These are phyloP conservation scores for Rutpela maculata DNA, from an alignment of 2,888 invertebrate species.

Conservation along the genomic window DNA sequence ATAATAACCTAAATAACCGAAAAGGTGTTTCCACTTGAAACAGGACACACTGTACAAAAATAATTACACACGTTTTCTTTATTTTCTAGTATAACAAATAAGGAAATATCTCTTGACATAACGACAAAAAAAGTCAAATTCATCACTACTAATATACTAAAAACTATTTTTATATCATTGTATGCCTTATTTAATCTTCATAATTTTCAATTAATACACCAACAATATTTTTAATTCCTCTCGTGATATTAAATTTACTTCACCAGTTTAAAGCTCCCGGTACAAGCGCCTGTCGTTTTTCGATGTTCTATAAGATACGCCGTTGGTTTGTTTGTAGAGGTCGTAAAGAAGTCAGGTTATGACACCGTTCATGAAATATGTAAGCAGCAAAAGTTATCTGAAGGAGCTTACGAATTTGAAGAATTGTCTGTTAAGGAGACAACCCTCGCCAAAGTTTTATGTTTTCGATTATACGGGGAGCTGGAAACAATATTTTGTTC, in stretches of 20 bases:
- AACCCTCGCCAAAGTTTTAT: constrained; percentile 35
- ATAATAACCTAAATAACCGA: too few species aligned
- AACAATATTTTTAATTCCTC: neutral
- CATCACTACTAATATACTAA: too few species aligned
- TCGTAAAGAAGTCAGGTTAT: constrained; percentile 63
- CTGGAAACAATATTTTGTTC: constrained; percentile 18
- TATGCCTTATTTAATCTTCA: too few species aligned
- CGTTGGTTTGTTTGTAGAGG: constrained; percentile 57
- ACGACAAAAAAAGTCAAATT: too few species aligned
- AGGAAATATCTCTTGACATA: too few species aligned
- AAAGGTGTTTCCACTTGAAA: too few species aligned
- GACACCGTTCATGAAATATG: constrained; percentile 65
- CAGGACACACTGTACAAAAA: too few species aligned
- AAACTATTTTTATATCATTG: too few species aligned
- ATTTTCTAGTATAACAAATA: too few species aligned
- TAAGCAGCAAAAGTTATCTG: constrained; percentile 60
- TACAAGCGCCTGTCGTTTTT: neutral
- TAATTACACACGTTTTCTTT: too few species aligned
- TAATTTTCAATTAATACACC: too few species aligned
- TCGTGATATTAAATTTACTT: neutral
- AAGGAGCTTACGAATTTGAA: constrained; percentile 57
- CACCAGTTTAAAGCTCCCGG: neutral
- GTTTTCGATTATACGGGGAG: constrained; percentile 22
- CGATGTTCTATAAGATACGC: neutral
- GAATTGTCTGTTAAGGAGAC: constrained; percentile 57